phyloP scores from a whole-genome alignment of 2,888 invertebrate species.

The Proisotoma minuta region DNA sequence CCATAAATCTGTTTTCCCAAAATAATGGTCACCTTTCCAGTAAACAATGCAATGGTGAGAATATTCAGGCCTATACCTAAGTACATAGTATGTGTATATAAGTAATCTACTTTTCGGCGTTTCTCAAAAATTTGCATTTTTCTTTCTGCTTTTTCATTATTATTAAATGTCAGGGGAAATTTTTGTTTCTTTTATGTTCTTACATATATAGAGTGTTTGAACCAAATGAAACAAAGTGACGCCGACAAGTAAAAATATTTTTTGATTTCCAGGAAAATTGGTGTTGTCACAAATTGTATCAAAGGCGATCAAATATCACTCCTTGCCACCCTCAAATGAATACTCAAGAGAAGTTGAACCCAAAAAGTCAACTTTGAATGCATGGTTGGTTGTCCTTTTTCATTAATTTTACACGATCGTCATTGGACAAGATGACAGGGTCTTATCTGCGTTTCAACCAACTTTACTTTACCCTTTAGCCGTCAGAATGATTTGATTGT shows the following conservation, averaged over 20 bases:
- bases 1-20: too few relatives aligned
- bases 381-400: constrained; percentile 13
- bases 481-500: neutral
- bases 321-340: neutral
- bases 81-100: too few relatives aligned
- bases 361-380: neutral
- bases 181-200: too few relatives aligned
- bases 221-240: neutral
- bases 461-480: neutral
- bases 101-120: too few relatives aligned
- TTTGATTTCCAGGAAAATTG: neutral
- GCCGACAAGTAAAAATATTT: neutral
- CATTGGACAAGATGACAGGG: constrained; percentile 2
- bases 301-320: neutral
- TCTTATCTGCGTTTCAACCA: neutral
- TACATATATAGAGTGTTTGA: too few relatives aligned
- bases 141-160: too few relatives aligned
- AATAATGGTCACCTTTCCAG: too few relatives aligned
- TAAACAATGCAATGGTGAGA: too few relatives aligned
- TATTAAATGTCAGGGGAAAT: too few relatives aligned
- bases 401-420: constrained; percentile 11
- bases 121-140: too few relatives aligned
- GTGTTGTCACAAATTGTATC: neutral
- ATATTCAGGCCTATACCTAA: too few relatives aligned
- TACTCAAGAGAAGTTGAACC: neutral